Evolutionary conservation across 2,888 invertebrate genomes (phyloP), one percentile per base, ranked within the genome.

Genomic region (Agrochola lota): DNA sequence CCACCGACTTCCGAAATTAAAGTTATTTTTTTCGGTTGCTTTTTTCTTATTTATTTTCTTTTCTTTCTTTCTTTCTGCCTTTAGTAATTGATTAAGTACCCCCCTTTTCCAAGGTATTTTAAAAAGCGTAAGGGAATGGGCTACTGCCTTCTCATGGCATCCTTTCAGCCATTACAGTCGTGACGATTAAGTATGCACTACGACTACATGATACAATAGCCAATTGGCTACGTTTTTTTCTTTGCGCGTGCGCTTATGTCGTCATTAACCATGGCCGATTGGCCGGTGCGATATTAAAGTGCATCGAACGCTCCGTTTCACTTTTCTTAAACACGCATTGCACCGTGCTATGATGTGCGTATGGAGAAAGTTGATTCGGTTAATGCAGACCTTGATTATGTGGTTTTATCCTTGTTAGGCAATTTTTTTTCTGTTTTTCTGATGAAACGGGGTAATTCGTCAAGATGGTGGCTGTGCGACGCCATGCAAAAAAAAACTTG

Each of bases 251-350:
- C 84, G 82, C 87, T 73, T 70, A 66, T 88, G 85, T 85, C 85
- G 87, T 90, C 86, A 86, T 78, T 71, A 64, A 70, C 80, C 80
- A 85, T 86, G 84, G 80, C 79, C 75, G 81, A 85, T 86, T 81
- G 78, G 78, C 71, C 26, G 46, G 68, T 72, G 80, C 66, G 74
- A 73, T 82, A 83, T 74, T 80, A 71, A 88, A 88, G 87, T 83
- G 87, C 88, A 86, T 87, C 77, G 79, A 77, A 88, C 82, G 87
- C 71, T 81, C 55, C 85, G 88, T 90, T 90, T 90, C 90, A 89
- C 89, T 89, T 89, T 87, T 81, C 81, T 81, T 78, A 80, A 88
- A 89, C 86, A 87, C 78, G 87, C 85, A 81, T 74, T 74, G 77
- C 83, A 76, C 72, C 55, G 70, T 74, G 68, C 46, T 74, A 66